A percentile compares a stretch with the other conserved stretches of the same genome.
phyloP scores from a whole-genome alignment of 1,140 invertebrate genomes.

The Augochlora pura region DNA sequence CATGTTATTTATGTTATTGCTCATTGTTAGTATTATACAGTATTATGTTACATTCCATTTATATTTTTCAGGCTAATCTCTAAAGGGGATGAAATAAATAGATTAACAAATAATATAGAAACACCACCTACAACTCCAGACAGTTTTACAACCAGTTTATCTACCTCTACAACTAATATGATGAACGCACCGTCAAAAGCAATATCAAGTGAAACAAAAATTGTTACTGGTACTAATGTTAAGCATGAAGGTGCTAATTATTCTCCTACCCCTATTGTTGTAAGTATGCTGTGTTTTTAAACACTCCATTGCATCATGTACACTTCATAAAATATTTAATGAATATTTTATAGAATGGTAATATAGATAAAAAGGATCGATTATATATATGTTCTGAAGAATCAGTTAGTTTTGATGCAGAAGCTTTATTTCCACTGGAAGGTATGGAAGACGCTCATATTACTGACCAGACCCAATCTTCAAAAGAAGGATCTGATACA shows the following conservation, averaged over 20 bases:
- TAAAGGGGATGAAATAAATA: constrained; percentile 59
- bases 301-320: neutral
- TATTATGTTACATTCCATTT: constrained; percentile 1
- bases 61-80: constrained; percentile 62
- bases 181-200: constrained; percentile 44
- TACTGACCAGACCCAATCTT: constrained; percentile 65
- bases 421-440: constrained; percentile 81
- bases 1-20: neutral
- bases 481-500: constrained; percentile 79
- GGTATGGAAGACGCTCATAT: constrained; percentile 78
- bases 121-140: constrained; percentile 63
- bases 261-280: constrained; percentile 53
- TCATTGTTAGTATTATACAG: neutral
- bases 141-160: constrained; percentile 58
- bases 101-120: constrained; percentile 61
- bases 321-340: neutral
- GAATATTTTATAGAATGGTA: constrained; percentile 65
- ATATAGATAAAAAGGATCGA: constrained; percentile 54
- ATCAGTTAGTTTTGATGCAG: constrained; percentile 76
- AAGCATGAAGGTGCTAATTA: constrained; percentile 55
- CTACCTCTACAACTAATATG: constrained; percentile 58
- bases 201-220: constrained; percentile 44
- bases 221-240: constrained; percentile 48
- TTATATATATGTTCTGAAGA: constrained; percentile 55
- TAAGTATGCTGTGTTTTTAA: constrained; percentile 40